phyloP scores from a whole-genome alignment of 2,888 invertebrate species.

The Sussaba pulchella region DNA sequence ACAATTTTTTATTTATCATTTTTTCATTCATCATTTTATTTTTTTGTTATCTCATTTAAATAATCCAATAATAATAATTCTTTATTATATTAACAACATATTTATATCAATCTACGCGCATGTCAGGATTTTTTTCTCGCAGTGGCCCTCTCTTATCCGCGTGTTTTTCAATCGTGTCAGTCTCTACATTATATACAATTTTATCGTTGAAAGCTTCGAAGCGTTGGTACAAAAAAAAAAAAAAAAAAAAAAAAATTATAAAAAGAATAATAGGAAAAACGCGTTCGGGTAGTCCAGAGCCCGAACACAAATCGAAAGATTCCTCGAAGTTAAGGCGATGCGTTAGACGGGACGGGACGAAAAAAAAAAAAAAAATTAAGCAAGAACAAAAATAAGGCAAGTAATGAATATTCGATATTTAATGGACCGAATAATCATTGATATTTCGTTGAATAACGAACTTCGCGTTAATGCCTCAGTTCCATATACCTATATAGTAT shows the following conservation, averaged over 20 bases:
- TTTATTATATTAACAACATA: slow-evolving; percentile 78
- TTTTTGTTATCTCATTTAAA: slow-evolving; percentile 72
- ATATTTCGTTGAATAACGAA: slow-evolving; percentile 24
- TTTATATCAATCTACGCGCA: slow-evolving; percentile 74
- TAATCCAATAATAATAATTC: slow-evolving; percentile 77
- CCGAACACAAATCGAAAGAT: slow-evolving; percentile 11
- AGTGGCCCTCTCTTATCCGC: slow-evolving; percentile 22
- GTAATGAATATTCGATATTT: slow-evolving; percentile 11
- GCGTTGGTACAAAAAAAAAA: slow-evolving; percentile 29
- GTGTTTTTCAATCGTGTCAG: slow-evolving; percentile 29
- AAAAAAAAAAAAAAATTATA: background rate
- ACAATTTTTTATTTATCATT: slow-evolving; percentile 69
- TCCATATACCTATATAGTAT: slow-evolving; percentile 34
- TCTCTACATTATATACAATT: slow-evolving; percentile 50
- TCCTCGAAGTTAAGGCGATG: slow-evolving; percentile 30
- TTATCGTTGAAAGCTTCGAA: slow-evolving; percentile 50
- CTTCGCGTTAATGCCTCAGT: slow-evolving; percentile 37
- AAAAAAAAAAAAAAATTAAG: slow-evolving; percentile 5
- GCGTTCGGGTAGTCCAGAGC: slow-evolving; percentile 13
- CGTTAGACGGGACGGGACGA: slow-evolving; percentile 2
- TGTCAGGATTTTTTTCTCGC: slow-evolving; percentile 47
- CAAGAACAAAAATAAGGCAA: slow-evolving; percentile 30
- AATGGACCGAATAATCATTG: slow-evolving; percentile 2
- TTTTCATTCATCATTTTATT: slow-evolving; percentile 66
- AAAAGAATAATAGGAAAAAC: slow-evolving; percentile 18